Evolutionary conservation across 1,140 invertebrate genomes (phyloP).

Genomic region (Eufriesea mexicana): DNA sequence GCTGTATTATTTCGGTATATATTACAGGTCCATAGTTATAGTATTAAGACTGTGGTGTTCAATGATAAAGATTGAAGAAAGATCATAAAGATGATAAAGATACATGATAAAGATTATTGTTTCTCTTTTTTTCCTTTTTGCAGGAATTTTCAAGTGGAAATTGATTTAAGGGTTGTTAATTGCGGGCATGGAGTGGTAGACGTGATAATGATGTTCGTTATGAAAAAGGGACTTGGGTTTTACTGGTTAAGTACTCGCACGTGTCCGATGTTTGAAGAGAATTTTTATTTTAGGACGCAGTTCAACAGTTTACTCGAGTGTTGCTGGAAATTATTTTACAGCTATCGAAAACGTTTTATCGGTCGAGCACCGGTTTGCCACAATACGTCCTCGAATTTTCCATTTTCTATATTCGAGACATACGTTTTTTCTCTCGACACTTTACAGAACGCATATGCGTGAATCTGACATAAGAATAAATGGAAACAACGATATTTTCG

Average conservation of each 20-base stretch:
- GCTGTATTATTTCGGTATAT: too few species aligned
- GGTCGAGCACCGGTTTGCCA: not conserved
- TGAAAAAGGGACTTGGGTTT: not conserved
- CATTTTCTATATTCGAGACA: not conserved
- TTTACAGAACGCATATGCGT: too few species aligned
- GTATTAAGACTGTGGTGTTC: too few species aligned
- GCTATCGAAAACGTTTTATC: conserved; percentile 1
- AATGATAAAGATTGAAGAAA: too few species aligned
- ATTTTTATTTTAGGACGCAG: not conserved
- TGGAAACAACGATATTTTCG: not conserved
- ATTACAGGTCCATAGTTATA: too few species aligned
- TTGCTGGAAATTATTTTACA: conserved; percentile 4
- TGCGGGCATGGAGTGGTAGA: not conserved
- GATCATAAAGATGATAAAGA: too few species aligned
- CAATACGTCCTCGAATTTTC: conserved; percentile 5
- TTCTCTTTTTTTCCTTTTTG: too few species aligned
- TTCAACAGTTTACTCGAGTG: not conserved
- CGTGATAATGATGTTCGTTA: not conserved
- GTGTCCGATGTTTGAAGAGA: not conserved
- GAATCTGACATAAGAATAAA: not conserved
- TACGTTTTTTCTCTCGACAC: not conserved
- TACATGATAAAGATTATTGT: too few species aligned
- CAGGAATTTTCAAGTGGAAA: too few species aligned
- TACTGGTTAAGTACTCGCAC: not conserved
- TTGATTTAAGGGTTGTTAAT: not conserved